Base-by-base conservation (phyloP, 2,797 vertebrate species). In the Semotilus atromaculatus region DNA sequence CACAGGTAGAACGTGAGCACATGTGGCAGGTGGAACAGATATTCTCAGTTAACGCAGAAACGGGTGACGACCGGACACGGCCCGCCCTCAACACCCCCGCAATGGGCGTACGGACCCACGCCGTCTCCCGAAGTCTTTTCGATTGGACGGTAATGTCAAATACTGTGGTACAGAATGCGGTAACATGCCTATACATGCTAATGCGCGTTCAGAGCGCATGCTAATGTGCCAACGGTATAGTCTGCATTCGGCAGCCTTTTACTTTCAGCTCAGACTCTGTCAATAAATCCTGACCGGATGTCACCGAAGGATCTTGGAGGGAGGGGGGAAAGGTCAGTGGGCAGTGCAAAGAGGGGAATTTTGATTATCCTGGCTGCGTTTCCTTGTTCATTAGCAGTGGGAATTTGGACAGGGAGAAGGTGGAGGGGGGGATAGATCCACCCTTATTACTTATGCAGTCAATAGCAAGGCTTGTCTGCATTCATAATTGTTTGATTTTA, bases 401-500 rank as follows among this genome's bases (percentile, higher is more conserved):
- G 96, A 94, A 96, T 96, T 96, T 96, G 94, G 94, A 77, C 85
- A 72, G 71, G 84, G 88, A 89, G 74, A 81, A 86, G 75, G 80
- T 36, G 83, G 83, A 66, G 78, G 84, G 81, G 43, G 83, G 77
- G 82, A 86, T 86, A 91, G 81, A 89, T 93, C 93, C 91, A 92
- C 87, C 94, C 95, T 90, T 82, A 97, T 98, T 97, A 97, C 96
- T 97, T 95, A 98, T 98, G 96, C 97, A 97, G 97, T 97, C 96
- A 95, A 97, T 96, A 97, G 95, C 94, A 92, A 94, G 93, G 93
- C 96, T 96, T 96, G 96, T 98, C 97, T 97, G 97, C 96, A 97
- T 97, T 96, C 95, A 96, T 98, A 98, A 98, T 97, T 98, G 97
- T 97, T 97, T 98, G 96, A 97, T 97, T 98, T 96, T 95, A 96